These are phyloP conservation scores for Dendrocincla fuliginosa DNA, from an alignment of 2,797 vertebrate genomes.

Conservation along the genomic window DNA sequence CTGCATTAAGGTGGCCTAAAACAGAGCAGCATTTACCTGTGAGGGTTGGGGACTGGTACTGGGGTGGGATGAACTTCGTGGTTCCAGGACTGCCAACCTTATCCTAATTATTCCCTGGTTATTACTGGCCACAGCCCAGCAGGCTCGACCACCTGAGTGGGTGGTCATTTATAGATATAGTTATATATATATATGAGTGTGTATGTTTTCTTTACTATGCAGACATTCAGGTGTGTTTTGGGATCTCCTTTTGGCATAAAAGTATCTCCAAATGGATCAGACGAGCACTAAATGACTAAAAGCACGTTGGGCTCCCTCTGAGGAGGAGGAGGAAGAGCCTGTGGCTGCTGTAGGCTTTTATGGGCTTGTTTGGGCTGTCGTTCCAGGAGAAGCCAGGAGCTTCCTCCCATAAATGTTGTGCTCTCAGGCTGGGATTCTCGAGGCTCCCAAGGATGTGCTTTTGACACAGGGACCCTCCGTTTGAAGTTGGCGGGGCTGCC, in stretches of 20 bases:
- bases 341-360: neutral
- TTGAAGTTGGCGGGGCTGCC: neutral
- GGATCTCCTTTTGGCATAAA: neutral
- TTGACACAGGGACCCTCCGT: neutral
- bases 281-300: neutral
- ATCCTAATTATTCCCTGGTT: neutral
- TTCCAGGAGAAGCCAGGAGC: neutral
- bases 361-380: neutral
- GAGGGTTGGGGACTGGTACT: rapidly evolving
- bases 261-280: neutral
- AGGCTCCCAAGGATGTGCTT: neutral
- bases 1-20: rapidly evolving
- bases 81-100: neutral
- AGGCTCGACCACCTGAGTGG: neutral
- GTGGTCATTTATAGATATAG: rapidly evolving
- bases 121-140: rapidly evolving
- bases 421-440: neutral
- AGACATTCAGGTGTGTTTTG: neutral
- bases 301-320: rapidly evolving
- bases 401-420: rapidly evolving
- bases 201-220: rapidly evolving
- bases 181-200: rapidly evolving
- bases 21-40: rapidly evolving
- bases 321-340: neutral
- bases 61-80: rapidly evolving